phyloP scores from a whole-genome alignment of 2,888 invertebrate genomes.

The Eristalinus sepulchralis region DNA sequence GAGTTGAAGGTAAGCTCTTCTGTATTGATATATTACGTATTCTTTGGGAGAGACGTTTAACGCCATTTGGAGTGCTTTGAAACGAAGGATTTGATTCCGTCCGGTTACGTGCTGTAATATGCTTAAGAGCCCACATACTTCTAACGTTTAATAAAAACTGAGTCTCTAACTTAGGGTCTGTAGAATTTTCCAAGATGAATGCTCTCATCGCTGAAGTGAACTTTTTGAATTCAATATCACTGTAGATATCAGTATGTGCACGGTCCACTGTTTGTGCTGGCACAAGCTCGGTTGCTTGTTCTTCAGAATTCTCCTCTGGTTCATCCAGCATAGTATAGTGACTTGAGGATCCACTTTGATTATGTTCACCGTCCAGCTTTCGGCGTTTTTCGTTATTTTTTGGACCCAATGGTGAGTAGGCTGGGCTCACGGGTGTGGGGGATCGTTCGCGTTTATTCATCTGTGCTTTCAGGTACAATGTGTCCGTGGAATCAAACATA shows the following conservation, averaged over 20 bases:
- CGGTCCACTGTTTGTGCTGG: conserved; percentile 4
- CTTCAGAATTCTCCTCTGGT: background rate
- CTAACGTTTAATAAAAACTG: conserved; percentile 75
- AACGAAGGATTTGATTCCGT: background rate
- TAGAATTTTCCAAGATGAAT: conserved; percentile 75
- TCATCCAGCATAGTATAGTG: conserved; percentile 33
- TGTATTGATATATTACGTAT: conserved; percentile 74
- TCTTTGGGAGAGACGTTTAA: conserved; percentile 77
- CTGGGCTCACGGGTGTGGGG: conserved; percentile 77
- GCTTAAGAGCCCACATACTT: conserved; percentile 77
- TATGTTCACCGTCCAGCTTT: conserved; percentile 73
- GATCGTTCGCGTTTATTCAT: conserved; percentile 77
- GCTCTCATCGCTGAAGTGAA: conserved; percentile 76
- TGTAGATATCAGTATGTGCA: conserved; percentile 47
- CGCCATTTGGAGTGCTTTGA: conserved; percentile 16
- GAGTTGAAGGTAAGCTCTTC: conserved; percentile 72
- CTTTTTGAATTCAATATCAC: conserved; percentile 75
- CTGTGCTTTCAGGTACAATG: conserved; percentile 72
- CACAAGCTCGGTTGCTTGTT: background rate
- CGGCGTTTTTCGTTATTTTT: conserved; percentile 74
- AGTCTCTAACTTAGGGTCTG: conserved; percentile 75
- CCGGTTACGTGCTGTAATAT: conserved; percentile 46
- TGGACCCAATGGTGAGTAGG: conserved; percentile 77
- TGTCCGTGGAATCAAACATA: conserved; percentile 77
- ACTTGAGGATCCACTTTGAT: conserved; percentile 25